A percentile compares a stretch with the other conserved stretches of the same genome.
Evolutionary conservation across 2,888 invertebrate species (phyloP).

Genomic region (Odontomyia ornata): DNA sequence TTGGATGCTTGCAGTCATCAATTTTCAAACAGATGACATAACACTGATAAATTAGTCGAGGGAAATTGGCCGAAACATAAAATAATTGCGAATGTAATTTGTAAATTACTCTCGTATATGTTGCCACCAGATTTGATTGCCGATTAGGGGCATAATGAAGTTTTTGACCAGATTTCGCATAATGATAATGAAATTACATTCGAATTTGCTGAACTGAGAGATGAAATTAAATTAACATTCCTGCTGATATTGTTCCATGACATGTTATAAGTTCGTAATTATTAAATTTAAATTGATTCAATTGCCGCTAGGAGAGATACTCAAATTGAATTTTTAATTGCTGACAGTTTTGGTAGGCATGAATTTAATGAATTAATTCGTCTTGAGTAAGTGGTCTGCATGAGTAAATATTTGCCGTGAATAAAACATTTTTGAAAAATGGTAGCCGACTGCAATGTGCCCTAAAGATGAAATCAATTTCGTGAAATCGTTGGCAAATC

Average conservation of each 20-base stretch:
- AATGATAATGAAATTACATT: constrained; percentile 25
- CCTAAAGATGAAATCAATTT: too few relatives aligned
- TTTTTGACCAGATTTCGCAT: constrained; percentile 30
- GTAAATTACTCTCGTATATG: constrained; percentile 54
- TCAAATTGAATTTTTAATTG: too few relatives aligned
- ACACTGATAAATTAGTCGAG: constrained; percentile 64
- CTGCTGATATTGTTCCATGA: constrained; percentile 33
- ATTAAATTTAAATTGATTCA: too few relatives aligned
- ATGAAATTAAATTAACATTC: constrained; percentile 33
- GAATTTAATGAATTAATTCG: background rate
- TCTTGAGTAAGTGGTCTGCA: too few relatives aligned
- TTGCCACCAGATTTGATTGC: constrained; percentile 43
- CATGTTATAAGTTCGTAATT: background rate
- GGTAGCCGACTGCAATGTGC: too few relatives aligned
- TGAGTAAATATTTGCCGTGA: background rate
- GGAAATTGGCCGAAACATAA: constrained; percentile 66
- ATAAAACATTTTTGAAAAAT: background rate
- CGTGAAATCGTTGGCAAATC: too few relatives aligned
- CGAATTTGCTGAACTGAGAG: constrained; percentile 28
- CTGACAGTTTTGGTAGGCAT: background rate
- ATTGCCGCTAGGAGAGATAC: too few relatives aligned
- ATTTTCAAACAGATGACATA: constrained; percentile 62
- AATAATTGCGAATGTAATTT: constrained; percentile 66
- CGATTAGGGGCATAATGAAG: constrained; percentile 38
- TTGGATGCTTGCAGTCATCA: constrained; percentile 60